Evolutionary conservation across 2,113 vertebrate species (phyloP).

Genomic region (Pristiophorus japonicus): DNA sequence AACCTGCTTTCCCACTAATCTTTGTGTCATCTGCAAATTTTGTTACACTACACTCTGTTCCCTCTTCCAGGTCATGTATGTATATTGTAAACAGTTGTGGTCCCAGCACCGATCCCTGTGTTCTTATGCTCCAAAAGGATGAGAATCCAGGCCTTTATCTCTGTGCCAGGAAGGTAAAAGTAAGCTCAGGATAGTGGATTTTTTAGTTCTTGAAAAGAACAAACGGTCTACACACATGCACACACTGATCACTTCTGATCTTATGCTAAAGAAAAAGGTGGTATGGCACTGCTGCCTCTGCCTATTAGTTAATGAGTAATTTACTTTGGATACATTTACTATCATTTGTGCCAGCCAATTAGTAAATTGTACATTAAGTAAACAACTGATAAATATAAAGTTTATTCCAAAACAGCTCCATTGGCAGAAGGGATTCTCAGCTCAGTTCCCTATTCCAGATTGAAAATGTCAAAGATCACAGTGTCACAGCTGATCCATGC

Average conservation of each 20-base stretch:
- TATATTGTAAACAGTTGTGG: too few species aligned
- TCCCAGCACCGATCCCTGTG: too few species aligned
- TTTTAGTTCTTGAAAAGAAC: conserved; percentile 12
- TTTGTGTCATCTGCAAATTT: too few species aligned
- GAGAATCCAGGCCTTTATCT: neutral
- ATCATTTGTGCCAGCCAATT: conserved; percentile 36
- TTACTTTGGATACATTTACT: conserved; percentile 34
- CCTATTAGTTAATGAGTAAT: conserved; percentile 37
- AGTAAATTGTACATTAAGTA: conserved; percentile 36
- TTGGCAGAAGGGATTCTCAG: conserved; percentile 34
- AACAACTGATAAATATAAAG: conserved; percentile 36
- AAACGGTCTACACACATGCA: neutral
- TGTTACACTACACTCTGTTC: too few species aligned
- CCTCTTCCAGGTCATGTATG: too few species aligned
- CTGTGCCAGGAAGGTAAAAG: neutral
- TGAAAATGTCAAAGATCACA: conserved; percentile 37
- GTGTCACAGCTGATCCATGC: conserved; percentile 36
- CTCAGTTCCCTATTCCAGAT: conserved; percentile 36
- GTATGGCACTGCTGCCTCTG: conserved; percentile 25
- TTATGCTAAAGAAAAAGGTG: conserved; percentile 24
- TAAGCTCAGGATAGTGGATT: neutral
- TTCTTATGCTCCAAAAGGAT: neutral
- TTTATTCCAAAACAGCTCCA: conserved; percentile 36
- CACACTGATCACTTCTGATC: conserved; percentile 4
- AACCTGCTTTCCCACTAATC: too few species aligned